phyloP scores from a whole-genome alignment of 1,140 invertebrate species.

The Drosophila malerkotliana region DNA sequence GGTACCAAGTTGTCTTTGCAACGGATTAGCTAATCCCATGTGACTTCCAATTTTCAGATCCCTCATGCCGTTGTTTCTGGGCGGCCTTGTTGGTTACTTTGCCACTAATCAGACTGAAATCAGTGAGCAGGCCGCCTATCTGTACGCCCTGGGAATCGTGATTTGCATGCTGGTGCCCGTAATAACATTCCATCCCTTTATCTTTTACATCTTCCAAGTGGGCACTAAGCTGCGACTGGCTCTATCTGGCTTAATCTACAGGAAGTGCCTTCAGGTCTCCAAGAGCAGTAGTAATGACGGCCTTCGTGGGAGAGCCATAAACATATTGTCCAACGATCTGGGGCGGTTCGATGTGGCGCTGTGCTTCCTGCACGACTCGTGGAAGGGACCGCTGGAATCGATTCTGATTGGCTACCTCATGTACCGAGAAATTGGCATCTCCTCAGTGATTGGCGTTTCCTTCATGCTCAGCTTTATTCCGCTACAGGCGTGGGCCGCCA shows the following conservation, averaged over 20 bases:
- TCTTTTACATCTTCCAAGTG: constrained; percentile 89
- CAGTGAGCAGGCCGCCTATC: constrained; percentile 86
- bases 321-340: constrained; percentile 94
- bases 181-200: constrained; percentile 91
- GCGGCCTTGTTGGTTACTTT: constrained; percentile 89
- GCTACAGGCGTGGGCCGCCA: constrained; percentile 91
- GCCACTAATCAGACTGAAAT: constrained; percentile 84
- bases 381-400: constrained; percentile 91
- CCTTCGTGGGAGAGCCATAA: constrained; percentile 93
- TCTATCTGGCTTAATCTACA: constrained; percentile 92
- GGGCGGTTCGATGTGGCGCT: constrained; percentile 89
- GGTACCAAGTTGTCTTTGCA: constrained; percentile 9
- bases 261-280: constrained; percentile 89
- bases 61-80: constrained; percentile 88
- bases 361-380: constrained; percentile 88
- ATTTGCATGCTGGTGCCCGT: constrained; percentile 87
- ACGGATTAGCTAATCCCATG: constrained; percentile 23
- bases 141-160: constrained; percentile 89
- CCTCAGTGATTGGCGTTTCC: constrained; percentile 90
- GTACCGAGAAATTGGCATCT: constrained; percentile 89
- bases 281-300: constrained; percentile 90
- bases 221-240: constrained; percentile 91
- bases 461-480: constrained; percentile 93
- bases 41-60: constrained; percentile 85
- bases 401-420: constrained; percentile 90